A percentile compares a stretch with the other conserved stretches of the same genome.
These are phyloP conservation scores for Sarcophaga rosellei DNA, from an alignment of 2,888 invertebrate genomes.

Conservation along the genomic window DNA sequence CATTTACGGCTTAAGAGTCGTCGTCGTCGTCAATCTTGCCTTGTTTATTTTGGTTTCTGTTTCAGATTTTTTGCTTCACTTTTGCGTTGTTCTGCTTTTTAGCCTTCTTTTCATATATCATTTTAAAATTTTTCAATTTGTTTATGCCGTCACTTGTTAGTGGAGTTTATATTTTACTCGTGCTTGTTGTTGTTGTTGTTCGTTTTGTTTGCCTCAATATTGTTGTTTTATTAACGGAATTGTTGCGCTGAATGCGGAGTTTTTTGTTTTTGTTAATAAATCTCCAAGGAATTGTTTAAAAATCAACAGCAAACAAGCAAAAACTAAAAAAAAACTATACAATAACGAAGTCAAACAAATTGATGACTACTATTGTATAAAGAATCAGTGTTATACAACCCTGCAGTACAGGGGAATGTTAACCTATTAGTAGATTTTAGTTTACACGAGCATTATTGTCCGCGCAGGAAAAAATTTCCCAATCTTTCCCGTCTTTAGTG, in stretches of 20 bases:
- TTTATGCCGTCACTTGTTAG: conserved; percentile 17
- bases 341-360: conserved; percentile 39
- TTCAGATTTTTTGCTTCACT: neutral
- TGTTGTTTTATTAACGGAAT: neutral
- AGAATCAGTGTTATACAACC: conserved; percentile 24
- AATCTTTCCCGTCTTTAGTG: no score
- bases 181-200: neutral
- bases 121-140: neutral
- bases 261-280: conserved; percentile 29
- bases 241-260: neutral
- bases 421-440: no score
- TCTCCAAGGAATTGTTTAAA: conserved; percentile 58
- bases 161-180: conserved; percentile 9
- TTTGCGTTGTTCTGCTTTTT: neutral
- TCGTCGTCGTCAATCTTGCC: conserved; percentile 25
- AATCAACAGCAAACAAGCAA: conserved; percentile 31
- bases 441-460: no score
- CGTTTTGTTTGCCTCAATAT: neutral
- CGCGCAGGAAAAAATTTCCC: no score
- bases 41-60: conserved; percentile 9
- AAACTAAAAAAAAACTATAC: neutral
- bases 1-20: conserved; percentile 50
- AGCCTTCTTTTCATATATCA: neutral
- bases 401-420: no score
- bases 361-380: conserved; percentile 36